phyloP scores from a whole-genome alignment of 2,888 invertebrate species.

The Mesochorus sp. region DNA sequence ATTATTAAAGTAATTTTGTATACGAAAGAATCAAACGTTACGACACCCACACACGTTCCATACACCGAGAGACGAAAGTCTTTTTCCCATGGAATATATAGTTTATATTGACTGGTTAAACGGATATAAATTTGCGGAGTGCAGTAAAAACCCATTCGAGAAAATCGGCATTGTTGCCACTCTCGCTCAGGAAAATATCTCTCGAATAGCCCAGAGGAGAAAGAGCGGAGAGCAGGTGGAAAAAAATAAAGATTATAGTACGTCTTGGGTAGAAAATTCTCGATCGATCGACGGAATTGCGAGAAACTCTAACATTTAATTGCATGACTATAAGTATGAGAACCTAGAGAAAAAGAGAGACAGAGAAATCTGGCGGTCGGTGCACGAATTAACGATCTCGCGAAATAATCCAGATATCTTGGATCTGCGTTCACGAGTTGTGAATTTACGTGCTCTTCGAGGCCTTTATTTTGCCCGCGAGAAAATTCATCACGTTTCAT shows the following conservation, averaged over 20 bases:
- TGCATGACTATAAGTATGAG: conserved; percentile 23
- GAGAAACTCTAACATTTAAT: conserved; percentile 48
- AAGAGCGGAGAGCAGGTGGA: conserved; percentile 15
- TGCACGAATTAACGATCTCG: conserved; percentile 51
- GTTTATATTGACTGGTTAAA: neutral
- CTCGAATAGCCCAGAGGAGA: neutral
- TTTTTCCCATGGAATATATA: neutral
- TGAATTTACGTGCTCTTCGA: conserved; percentile 30
- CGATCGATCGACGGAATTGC: conserved; percentile 40
- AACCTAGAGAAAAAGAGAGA: neutral
- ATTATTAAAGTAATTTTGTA: conserved; percentile 47
- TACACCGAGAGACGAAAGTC: neutral
- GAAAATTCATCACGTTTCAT: conserved; percentile 40
- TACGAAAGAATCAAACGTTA: conserved; percentile 6
- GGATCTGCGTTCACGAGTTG: conserved; percentile 34
- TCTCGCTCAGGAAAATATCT: neutral
- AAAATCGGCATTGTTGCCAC: neutral
- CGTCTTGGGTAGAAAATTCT: neutral
- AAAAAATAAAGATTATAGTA: too few species aligned
- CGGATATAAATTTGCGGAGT: neutral
- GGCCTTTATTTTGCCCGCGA: neutral
- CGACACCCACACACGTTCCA: conserved; percentile 31
- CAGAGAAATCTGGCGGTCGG: neutral
- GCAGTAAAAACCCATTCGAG: neutral
- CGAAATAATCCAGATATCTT: conserved; percentile 15